Conservation (phyloP, 2,888 invertebrate genomes). For the Dinocampus coccinellae region DNA sequence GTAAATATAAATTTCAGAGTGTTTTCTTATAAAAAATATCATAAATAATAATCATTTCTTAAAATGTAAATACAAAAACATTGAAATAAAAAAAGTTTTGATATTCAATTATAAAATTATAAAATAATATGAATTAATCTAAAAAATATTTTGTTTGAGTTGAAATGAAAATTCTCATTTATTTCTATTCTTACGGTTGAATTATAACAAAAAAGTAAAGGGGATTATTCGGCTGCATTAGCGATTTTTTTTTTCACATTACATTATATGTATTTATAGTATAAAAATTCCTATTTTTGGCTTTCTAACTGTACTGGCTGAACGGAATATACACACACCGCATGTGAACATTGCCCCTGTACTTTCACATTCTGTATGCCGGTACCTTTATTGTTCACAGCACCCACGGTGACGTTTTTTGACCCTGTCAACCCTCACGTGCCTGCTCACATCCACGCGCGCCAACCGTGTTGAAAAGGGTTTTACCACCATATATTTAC, state of each 20-base stretch:
- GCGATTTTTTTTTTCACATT: not conserved
- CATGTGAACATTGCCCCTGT: not conserved
- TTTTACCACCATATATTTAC: not conserved
- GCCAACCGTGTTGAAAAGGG: slow-evolving; percentile 3
- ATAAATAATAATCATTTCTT: not conserved
- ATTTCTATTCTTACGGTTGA: not conserved
- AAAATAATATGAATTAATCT: too few species aligned
- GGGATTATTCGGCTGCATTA: not conserved
- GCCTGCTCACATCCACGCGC: not conserved
- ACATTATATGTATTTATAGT: not conserved
- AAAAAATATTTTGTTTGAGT: too few species aligned
- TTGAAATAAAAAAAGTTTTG: too few species aligned
- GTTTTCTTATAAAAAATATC: not conserved
- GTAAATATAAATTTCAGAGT: not conserved
- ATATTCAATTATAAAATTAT: too few species aligned
- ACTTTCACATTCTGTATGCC: slow-evolving; percentile 10
- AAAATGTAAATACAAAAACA: not conserved
- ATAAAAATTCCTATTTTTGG: not conserved
- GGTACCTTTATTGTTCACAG: slow-evolving; percentile 25
- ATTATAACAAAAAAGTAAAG: not conserved
- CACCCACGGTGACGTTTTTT: slow-evolving; percentile 13
- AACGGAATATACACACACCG: not conserved
- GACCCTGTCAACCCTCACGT: slow-evolving; percentile 20
- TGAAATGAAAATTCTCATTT: not conserved
- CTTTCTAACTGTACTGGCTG: not conserved